Evolutionary conservation across 1,140 invertebrate genomes (phyloP).

Genomic region (Radopholus similis): DNA sequence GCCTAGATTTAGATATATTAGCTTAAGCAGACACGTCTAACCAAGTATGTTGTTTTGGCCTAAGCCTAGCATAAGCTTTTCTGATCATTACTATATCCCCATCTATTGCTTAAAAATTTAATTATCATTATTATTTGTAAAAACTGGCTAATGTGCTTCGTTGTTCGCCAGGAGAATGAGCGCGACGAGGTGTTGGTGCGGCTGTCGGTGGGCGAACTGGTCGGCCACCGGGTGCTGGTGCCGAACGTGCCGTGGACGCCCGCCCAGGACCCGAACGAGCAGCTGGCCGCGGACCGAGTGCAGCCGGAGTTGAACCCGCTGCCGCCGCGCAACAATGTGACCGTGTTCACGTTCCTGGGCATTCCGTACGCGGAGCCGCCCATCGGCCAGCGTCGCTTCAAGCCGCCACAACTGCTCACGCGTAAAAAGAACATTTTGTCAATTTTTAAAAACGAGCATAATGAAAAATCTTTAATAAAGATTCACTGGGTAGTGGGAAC

Average conservation of each 20-base stretch:
- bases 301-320: slow-evolving; percentile 50
- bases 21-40: no score
- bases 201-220: slow-evolving; percentile 12
- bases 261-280: slow-evolving; percentile 49
- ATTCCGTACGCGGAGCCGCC: slow-evolving; percentile 73
- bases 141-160: not conserved
- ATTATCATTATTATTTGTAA: no score
- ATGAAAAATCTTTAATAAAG: no score
- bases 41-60: no score
- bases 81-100: not conserved
- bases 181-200: slow-evolving; percentile 12
- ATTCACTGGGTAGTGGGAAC: no score
- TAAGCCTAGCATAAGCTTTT: no score
- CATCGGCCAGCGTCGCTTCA: slow-evolving; percentile 68
- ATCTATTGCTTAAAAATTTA: not conserved
- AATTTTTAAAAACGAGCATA: no score
- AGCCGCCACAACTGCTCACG: slow-evolving; percentile 36
- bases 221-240: slow-evolving; percentile 42
- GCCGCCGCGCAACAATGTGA: slow-evolving; percentile 45
- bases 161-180: not conserved
- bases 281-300: slow-evolving; percentile 31
- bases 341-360: slow-evolving; percentile 66
- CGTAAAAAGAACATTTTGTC: not conserved
- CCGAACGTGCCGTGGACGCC: slow-evolving; percentile 50
- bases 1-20: no score